A percentile compares a stretch with the other conserved stretches of the same genome.
phyloP scores from a whole-genome alignment of 2,888 invertebrate species.

The Portevinia maculata region DNA sequence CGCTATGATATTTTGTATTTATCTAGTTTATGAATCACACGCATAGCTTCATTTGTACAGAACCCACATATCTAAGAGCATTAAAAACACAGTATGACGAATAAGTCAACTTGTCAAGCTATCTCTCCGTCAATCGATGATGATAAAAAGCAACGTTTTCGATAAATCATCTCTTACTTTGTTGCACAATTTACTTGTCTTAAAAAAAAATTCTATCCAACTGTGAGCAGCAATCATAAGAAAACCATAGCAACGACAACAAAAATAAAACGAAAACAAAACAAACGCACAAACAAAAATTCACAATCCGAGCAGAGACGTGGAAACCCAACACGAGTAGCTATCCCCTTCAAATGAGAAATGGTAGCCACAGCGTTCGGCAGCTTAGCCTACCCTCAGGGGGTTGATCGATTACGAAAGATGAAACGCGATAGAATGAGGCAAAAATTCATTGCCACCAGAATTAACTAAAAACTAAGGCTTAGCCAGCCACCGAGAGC shows the following conservation, averaged over 20 bases:
- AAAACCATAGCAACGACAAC: slow-evolving; percentile 1
- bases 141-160: slow-evolving; percentile 3
- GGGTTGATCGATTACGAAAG: slow-evolving; percentile 72
- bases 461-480: slow-evolving; percentile 46
- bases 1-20: not conserved
- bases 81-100: slow-evolving; percentile 6
- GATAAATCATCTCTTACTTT: slow-evolving; percentile 55
- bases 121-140: slow-evolving; percentile 20
- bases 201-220: slow-evolving; percentile 57
- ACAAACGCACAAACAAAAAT: slow-evolving; percentile 17
- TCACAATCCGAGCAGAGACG: not conserved
- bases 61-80: not conserved
- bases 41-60: not conserved
- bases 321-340: slow-evolving; percentile 62
- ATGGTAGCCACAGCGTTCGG: slow-evolving; percentile 43
- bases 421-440: slow-evolving; percentile 68
- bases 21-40: slow-evolving; percentile 5
- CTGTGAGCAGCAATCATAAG: slow-evolving; percentile 58
- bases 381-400: slow-evolving; percentile 72
- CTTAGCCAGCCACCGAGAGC: slow-evolving; percentile 2
- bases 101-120: not conserved
- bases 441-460: slow-evolving; percentile 68
- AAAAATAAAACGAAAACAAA: slow-evolving; percentile 2
- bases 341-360: slow-evolving; percentile 37
- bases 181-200: slow-evolving; percentile 36